Percentiles rank a stretch among this genome's conserved stretches.
phyloP scores from a whole-genome alignment of 2,113 vertebrate genomes.

The Felis chaus region DNA sequence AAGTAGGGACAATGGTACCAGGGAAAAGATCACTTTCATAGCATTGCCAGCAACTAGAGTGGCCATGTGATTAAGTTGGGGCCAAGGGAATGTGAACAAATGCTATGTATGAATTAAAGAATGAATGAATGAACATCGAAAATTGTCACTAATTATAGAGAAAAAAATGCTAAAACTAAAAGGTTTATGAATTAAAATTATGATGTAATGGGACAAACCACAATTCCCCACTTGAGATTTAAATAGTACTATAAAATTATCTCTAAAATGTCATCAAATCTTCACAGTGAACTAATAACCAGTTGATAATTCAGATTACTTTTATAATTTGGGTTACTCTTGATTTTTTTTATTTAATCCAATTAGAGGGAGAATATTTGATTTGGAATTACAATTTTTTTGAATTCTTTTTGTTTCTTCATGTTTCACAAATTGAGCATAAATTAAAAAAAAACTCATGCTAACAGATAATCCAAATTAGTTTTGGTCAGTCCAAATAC shows the following conservation, averaged over 20 bases:
- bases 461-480: conserved; percentile 21
- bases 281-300: neutral
- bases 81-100: neutral
- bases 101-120: neutral
- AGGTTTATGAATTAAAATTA: neutral
- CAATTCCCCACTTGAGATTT: neutral
- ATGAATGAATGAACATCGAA: neutral
- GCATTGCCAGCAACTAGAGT: neutral
- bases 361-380: conserved; percentile 4
- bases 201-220: neutral
- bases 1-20: neutral
- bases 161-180: neutral
- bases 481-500: neutral
- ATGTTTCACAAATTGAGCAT: neutral
- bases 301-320: neutral
- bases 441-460: neutral
- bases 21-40: neutral
- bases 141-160: neutral
- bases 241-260: neutral
- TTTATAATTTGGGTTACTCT: neutral
- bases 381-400: conserved; percentile 23
- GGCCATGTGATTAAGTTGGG: neutral
- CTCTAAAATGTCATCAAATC: neutral
- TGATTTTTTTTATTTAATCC: conserved; percentile 3
- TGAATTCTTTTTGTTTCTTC: neutral